Evolutionary conservation across 1,140 invertebrate species (phyloP).

Genomic region (Aleiodes sp.): DNA sequence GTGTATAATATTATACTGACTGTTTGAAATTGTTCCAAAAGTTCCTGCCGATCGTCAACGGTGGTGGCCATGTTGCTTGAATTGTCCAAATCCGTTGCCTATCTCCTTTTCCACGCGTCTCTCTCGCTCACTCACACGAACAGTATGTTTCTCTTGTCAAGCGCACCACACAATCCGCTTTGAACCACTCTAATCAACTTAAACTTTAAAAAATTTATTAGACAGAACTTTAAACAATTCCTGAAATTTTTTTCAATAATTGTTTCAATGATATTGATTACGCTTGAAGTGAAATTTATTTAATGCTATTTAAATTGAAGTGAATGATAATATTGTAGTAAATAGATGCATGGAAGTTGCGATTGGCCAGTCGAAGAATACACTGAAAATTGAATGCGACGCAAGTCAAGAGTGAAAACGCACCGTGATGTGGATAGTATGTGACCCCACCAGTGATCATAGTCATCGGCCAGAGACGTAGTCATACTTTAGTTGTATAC

Average conservation of each 20-base stretch:
- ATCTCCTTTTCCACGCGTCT: constrained; percentile 39
- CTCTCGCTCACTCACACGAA: constrained; percentile 13
- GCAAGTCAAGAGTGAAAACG: no score
- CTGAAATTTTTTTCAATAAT: no score
- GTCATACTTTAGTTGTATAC: no score
- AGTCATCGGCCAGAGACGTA: neutral
- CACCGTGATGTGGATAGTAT: neutral
- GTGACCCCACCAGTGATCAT: neutral
- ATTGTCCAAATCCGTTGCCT: no score
- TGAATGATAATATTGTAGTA: no score
- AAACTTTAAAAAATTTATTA: neutral
- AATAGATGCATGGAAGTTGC: no score
- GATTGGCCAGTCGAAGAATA: no score
- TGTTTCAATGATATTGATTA: no score
- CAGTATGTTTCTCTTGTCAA: constrained; percentile 20
- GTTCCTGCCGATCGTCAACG: constrained; percentile 63
- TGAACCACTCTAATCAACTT: neutral
- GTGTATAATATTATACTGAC: constrained; percentile 48
- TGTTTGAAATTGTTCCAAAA: constrained; percentile 59
- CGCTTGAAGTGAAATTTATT: no score
- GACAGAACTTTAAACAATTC: no score
- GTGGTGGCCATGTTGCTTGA: constrained; percentile 61
- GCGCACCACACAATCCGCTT: neutral
- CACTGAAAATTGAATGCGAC: no score
- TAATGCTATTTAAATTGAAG: no score